Evolutionary conservation across 2,797 vertebrate species (phyloP).

Genomic region (Siniperca obscura): DNA sequence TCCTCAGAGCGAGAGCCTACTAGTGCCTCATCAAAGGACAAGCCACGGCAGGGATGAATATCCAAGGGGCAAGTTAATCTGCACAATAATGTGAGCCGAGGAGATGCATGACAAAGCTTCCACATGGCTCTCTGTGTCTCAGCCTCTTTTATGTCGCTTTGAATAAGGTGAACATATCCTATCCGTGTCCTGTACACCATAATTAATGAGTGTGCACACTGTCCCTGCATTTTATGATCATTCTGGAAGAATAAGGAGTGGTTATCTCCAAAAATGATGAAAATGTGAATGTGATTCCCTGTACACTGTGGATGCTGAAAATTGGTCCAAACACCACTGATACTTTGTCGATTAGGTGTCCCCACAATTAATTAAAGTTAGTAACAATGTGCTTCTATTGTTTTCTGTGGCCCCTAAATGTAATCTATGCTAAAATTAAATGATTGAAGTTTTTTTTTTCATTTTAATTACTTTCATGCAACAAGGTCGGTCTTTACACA

Average conservation of each 20-base stretch:
- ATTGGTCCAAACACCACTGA: background rate
- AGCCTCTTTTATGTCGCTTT: conserved; percentile 58
- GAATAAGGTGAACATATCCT: conserved; percentile 41
- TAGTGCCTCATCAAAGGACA: conserved; percentile 82
- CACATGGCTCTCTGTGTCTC: conserved; percentile 40
- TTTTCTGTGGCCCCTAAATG: rapidly evolving
- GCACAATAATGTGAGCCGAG: conserved; percentile 82
- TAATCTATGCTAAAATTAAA: background rate
- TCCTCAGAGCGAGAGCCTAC: conserved; percentile 48
- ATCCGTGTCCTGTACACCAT: conserved; percentile 34
- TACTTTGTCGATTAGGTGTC: background rate
- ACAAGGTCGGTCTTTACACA: background rate
- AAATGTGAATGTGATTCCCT: background rate
- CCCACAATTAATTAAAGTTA: conserved; percentile 19
- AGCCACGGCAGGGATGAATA: conserved; percentile 57
- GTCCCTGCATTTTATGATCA: background rate
- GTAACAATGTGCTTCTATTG: background rate
- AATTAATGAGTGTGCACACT: conserved; percentile 27
- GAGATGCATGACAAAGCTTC: conserved; percentile 66
- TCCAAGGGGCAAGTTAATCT: conserved; percentile 75
- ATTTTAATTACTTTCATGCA: background rate
- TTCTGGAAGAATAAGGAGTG: conserved; percentile 17
- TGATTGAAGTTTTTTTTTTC: background rate
- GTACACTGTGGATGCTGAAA: background rate
- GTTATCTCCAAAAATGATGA: background rate